Percentiles rank a stretch among this genome's conserved stretches.
phyloP scores from a whole-genome alignment of 23 tunicate genomes.

The Phallusia fumigata region DNA sequence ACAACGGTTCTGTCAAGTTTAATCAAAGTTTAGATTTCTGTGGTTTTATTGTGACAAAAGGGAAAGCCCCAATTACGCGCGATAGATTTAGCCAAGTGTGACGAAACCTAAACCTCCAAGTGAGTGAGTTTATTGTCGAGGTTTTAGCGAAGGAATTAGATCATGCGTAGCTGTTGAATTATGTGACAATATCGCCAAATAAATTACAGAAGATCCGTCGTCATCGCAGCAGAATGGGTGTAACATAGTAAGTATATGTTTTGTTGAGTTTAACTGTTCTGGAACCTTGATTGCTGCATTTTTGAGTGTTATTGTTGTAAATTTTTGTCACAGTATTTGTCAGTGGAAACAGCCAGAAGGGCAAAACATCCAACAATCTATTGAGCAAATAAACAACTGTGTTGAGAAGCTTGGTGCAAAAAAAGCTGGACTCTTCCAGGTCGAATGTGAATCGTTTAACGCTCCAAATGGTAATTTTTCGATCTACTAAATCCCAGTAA shows the following conservation, averaged over 20 bases:
- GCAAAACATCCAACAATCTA: slow-evolving; percentile 57
- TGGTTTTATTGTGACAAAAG: too few species aligned
- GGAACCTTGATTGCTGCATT: neutral
- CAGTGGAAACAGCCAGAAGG: slow-evolving; percentile 71
- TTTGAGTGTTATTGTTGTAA: neutral
- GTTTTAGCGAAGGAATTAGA: too few species aligned
- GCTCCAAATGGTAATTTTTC: slow-evolving; percentile 29
- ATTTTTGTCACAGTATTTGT: slow-evolving; percentile 5
- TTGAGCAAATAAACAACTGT: slow-evolving; percentile 54
- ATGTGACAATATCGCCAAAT: too few species aligned
- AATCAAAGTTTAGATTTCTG: too few species aligned
- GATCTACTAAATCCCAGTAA: too few species aligned
- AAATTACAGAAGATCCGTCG: too few species aligned
- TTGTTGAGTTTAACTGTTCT: neutral
- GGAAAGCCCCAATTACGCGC: too few species aligned
- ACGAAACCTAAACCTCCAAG: too few species aligned
- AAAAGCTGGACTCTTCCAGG: slow-evolving; percentile 61
- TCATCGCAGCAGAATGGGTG: neutral
- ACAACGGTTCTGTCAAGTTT: too few species aligned
- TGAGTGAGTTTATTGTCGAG: too few species aligned
- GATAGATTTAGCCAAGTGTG: too few species aligned
- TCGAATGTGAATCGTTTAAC: slow-evolving; percentile 85
- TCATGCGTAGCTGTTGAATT: too few species aligned
- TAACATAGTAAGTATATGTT: neutral
- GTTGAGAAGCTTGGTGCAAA: slow-evolving; percentile 81